Conservation (phyloP, 2,888 invertebrate genomes). For the Malachius bipustulatus region DNA sequence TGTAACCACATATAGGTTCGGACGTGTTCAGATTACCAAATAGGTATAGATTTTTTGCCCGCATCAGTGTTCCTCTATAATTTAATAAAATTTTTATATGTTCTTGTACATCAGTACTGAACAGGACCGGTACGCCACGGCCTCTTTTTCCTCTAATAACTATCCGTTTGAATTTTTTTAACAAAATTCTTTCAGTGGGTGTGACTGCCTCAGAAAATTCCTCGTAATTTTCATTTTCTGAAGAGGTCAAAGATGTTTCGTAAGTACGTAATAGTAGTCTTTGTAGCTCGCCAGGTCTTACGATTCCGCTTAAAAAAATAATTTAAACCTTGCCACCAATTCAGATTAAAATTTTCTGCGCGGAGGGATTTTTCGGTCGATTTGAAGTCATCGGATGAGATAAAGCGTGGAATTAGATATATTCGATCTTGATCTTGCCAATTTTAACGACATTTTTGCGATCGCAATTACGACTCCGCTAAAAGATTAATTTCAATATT, state of each 20-base stretch:
- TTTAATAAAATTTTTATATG: conserved; percentile 6
- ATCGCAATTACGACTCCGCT: too few species aligned
- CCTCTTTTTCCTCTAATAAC: conserved; percentile 9
- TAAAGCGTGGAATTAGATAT: too few species aligned
- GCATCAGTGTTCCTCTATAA: conserved; percentile 5
- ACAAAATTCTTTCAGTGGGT: conserved; percentile 7
- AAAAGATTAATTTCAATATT: too few species aligned
- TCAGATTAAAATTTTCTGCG: too few species aligned
- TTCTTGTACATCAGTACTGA: background rate
- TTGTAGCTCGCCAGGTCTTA: conserved; percentile 16
- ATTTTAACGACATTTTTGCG: too few species aligned
- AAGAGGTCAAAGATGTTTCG: too few species aligned
- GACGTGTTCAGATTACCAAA: background rate
- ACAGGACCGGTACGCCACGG: conserved; percentile 8
- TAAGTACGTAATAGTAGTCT: conserved; percentile 7
- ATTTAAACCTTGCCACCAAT: too few species aligned
- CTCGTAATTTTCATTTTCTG: conserved; percentile 6
- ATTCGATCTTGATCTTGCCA: too few species aligned
- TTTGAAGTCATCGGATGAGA: too few species aligned
- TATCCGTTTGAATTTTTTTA: conserved; percentile 6
- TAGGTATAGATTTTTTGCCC: background rate
- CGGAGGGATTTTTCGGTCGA: too few species aligned
- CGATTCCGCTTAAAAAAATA: too few species aligned
- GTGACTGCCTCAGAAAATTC: conserved; percentile 9
- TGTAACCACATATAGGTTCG: conserved; percentile 4